A percentile compares a stretch with the other conserved stretches of the same genome.
Evolutionary conservation across 2,797 vertebrate genomes (phyloP).

Genomic region (Glossophaga mutica): DNA sequence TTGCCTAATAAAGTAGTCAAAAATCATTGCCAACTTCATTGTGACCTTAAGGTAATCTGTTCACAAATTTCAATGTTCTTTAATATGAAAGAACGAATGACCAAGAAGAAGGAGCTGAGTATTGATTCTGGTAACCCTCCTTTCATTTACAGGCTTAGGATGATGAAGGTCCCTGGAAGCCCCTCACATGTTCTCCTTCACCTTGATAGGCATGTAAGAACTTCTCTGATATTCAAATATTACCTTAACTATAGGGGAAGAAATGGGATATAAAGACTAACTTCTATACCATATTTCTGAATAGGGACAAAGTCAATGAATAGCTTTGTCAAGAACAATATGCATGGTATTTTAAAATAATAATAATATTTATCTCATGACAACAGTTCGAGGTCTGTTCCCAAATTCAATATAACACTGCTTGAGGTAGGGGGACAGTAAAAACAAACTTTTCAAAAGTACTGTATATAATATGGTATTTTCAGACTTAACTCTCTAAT

Average conservation of each 20-base stretch:
- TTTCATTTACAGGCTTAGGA: background rate
- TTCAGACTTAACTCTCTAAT: background rate
- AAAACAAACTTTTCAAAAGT: background rate
- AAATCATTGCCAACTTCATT: conserved; percentile 27
- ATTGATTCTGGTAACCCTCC: accelerated
- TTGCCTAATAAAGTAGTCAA: conserved; percentile 29
- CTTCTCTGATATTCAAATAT: background rate
- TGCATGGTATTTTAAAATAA: background rate
- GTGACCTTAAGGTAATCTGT: background rate
- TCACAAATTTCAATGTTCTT: conserved; percentile 47
- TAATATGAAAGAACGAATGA: background rate
- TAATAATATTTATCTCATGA: background rate
- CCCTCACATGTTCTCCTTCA: background rate
- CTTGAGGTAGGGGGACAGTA: background rate
- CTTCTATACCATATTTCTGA: background rate
- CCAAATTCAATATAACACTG: background rate
- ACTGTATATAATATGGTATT: too few relatives aligned
- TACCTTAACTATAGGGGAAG: background rate
- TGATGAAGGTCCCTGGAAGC: accelerated
- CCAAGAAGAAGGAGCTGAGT: background rate
- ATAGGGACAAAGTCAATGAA: background rate
- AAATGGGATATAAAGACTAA: background rate
- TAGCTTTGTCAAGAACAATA: background rate
- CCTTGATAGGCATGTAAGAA: background rate
- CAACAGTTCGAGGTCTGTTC: background rate